Base-by-base conservation (phyloP, 2,113 vertebrate species). In the Cyprichromis sp. region DNA sequence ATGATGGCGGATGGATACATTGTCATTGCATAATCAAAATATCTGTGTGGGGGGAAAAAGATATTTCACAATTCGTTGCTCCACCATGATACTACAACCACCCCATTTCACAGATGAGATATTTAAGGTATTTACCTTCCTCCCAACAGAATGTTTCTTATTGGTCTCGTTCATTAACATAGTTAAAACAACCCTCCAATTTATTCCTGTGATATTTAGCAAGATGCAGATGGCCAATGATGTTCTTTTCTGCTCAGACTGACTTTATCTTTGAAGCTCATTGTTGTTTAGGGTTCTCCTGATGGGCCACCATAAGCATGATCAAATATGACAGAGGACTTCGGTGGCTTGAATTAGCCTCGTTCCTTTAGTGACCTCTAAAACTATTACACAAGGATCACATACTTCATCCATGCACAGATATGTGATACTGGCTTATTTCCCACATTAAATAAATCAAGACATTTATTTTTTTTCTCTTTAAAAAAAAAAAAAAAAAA, bases 301-400 rank as follows among this genome's bases (percentile, higher is more conserved):
- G 40, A 73, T 73, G 40, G 6, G 40, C 5, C 21, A 73, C 21
- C n/a, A 40, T n/a, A 13, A 68, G 17, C 63, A 42, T 24, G 13
- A 42, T 40, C 66, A 71, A 71, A 73, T 73, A 73, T 45, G 21
- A 45, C 66, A 73, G 21, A 73, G 21, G 40, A 4, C 40, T 73
- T 29, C 4, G 6, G 21, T 47, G 24, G 40, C 21, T 73, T 47
- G 14, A 47, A 45, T 73, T 26, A 73, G 21, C 66, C 66, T 24
- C 6, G 12, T 17, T 47, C 21, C 40, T 45, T 76, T 47, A 4
- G 71, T 76, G 9, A 47, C 71, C 42, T 76, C 40, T 29, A 10
- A 47, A 26, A 76, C 42, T 47, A 47, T 2, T 78, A 78, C 71
- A 78, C 71, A 78, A 78, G 16, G 71, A 50, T 50, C 42, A 50